Conservation (phyloP, 1,140 invertebrate genomes). For the Drosophila triauraria region DNA sequence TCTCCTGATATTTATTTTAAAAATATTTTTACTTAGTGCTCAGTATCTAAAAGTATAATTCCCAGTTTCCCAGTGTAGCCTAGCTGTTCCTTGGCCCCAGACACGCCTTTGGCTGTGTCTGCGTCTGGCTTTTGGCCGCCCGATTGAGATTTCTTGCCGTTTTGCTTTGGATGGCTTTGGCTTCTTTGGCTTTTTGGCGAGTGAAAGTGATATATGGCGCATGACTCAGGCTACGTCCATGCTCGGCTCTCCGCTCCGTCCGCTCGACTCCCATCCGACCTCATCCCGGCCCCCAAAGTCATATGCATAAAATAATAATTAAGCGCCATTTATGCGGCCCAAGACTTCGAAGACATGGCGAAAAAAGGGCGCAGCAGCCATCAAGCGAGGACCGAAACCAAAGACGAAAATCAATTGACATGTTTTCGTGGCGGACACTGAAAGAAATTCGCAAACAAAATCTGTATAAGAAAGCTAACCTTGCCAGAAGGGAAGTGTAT, state of each 20-base stretch:
- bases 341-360: conserved; percentile 59
- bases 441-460: conserved; percentile 17
- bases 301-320: conserved; percentile 82
- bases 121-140: conserved; percentile 47
- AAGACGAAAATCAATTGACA: conserved; percentile 70
- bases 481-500: not conserved
- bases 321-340: conserved; percentile 69
- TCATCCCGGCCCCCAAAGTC: conserved; percentile 46
- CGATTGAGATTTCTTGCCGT: conserved; percentile 72
- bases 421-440: conserved; percentile 20
- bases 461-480: too few species aligned
- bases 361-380: conserved; percentile 74
- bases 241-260: conserved; percentile 22
- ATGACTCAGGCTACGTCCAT: conserved; percentile 66
- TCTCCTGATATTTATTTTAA: not conserved
- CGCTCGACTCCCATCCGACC: conserved; percentile 35
- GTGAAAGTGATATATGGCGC: conserved; percentile 80
- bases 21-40: not conserved
- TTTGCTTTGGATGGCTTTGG: conserved; percentile 42
- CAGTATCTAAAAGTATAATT: not conserved
- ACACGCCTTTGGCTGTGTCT: conserved; percentile 64
- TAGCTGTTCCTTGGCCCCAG: conserved; percentile 54
- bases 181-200: conserved; percentile 57
- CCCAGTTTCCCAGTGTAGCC: not conserved
- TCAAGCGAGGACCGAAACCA: conserved; percentile 29